phyloP scores from a whole-genome alignment of 2,888 invertebrate species.

The Rhamphomyia laevipes region DNA sequence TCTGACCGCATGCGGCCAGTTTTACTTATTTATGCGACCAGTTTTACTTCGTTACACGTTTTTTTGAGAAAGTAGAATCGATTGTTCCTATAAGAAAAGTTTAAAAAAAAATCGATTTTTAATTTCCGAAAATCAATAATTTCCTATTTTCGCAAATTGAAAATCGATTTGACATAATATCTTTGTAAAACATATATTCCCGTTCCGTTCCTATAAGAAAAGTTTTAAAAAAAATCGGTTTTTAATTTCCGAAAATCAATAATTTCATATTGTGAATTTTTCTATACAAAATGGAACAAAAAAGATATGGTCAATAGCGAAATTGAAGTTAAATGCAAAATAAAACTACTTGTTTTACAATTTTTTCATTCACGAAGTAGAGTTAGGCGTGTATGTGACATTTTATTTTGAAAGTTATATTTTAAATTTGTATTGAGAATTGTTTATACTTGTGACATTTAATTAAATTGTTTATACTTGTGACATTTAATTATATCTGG shows the following conservation, averaged over 20 bases:
- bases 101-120: background rate
- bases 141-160: background rate
- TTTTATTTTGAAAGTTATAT: background rate
- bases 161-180: too few species aligned
- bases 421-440: background rate
- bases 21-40: background rate
- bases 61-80: too few species aligned
- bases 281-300: background rate
- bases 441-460: background rate
- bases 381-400: background rate
- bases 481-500: background rate
- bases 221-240: background rate
- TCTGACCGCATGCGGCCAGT: background rate
- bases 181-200: background rate
- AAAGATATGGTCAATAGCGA: background rate
- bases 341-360: background rate
- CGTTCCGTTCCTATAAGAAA: constrained; percentile 1
- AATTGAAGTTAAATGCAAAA: background rate
- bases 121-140: background rate
- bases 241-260: background rate
- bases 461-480: background rate
- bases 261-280: background rate
- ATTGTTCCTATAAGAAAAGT: background rate
- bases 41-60: background rate
- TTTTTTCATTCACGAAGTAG: background rate